phyloP scores from a whole-genome alignment of 2,888 invertebrate species.

The Marasmarcha lunaedactyla region DNA sequence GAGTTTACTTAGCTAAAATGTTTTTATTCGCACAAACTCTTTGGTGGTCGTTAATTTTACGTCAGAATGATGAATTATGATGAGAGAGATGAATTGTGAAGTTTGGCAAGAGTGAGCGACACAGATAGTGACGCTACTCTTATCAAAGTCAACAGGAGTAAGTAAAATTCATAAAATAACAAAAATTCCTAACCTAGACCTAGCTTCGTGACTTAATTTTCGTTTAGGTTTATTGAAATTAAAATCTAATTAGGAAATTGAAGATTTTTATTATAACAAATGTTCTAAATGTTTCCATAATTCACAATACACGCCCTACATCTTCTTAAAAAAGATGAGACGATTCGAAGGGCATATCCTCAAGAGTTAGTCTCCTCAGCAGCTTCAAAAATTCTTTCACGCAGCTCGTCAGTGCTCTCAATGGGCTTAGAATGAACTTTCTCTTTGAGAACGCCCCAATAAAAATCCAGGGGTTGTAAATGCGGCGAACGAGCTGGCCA shows the following conservation, averaged over 20 bases:
- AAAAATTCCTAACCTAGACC: too few species aligned
- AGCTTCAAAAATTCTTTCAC: conserved; percentile 12
- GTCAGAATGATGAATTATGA: too few species aligned
- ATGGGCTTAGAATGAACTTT: conserved; percentile 6
- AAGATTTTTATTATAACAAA: conserved; percentile 8
- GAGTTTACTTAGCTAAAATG: too few species aligned
- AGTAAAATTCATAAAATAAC: too few species aligned
- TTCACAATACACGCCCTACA: conserved; percentile 8
- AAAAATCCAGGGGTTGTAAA: conserved; percentile 1
- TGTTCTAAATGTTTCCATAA: conserved; percentile 10
- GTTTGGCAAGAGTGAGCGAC: too few species aligned
- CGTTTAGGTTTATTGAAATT: conserved; percentile 9
- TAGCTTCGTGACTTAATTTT: too few species aligned
- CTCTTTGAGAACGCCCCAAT: conserved; percentile 8
- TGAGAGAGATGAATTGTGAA: too few species aligned
- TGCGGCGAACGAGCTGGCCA: conserved; percentile 6
- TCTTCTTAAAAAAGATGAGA: conserved; percentile 11
- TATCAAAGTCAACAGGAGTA: too few species aligned
- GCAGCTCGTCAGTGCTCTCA: conserved; percentile 9
- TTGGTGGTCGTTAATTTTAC: too few species aligned
- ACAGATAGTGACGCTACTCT: too few species aligned
- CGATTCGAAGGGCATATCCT: conserved; percentile 10
- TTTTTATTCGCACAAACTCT: too few species aligned
- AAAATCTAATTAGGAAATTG: conserved; percentile 7
- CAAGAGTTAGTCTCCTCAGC: conserved; percentile 10